These are phyloP conservation scores for Scaptomyza reducta DNA, from an alignment of 2,888 invertebrate species.

Conservation along the genomic window DNA sequence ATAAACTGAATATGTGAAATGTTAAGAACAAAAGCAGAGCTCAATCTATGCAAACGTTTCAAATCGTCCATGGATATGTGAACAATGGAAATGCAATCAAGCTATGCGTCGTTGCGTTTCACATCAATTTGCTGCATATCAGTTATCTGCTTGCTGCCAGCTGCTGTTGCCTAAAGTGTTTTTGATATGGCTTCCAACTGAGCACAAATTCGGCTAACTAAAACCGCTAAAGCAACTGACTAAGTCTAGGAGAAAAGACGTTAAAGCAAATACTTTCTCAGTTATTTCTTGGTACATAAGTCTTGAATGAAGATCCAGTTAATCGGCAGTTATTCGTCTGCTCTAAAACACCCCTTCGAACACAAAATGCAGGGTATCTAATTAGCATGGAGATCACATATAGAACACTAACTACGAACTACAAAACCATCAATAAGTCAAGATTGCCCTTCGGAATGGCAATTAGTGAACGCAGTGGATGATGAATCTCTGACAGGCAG, in stretches of 20 bases:
- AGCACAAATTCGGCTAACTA: no score
- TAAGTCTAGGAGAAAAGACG: background rate
- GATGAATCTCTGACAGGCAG: background rate
- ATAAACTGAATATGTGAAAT: constrained; percentile 20
- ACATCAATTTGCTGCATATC: constrained; percentile 18
- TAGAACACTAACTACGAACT: background rate
- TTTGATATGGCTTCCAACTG: constrained; percentile 6
- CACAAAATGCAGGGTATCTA: constrained; percentile 5
- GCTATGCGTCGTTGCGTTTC: constrained; percentile 16
- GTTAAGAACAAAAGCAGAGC: constrained; percentile 2
- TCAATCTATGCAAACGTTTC: constrained; percentile 21
- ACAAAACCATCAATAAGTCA: constrained; percentile 51
- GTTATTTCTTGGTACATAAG: no score
- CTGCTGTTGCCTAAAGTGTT: constrained; percentile 17
- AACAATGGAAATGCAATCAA: constrained; percentile 43
- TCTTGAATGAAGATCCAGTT: no score
- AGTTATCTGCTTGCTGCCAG: background rate
- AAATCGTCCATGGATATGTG: constrained; percentile 1
- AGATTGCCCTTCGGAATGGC: constrained; percentile 27
- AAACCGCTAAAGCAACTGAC: no score
- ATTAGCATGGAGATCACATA: background rate
- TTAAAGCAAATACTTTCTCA: no score
- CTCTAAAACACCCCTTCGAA: background rate
- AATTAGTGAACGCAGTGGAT: constrained; percentile 19
- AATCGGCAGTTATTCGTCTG: no score